phyloP scores from a whole-genome alignment of 92 coral and sea anemone species.

The Blastomussa wellsi region DNA sequence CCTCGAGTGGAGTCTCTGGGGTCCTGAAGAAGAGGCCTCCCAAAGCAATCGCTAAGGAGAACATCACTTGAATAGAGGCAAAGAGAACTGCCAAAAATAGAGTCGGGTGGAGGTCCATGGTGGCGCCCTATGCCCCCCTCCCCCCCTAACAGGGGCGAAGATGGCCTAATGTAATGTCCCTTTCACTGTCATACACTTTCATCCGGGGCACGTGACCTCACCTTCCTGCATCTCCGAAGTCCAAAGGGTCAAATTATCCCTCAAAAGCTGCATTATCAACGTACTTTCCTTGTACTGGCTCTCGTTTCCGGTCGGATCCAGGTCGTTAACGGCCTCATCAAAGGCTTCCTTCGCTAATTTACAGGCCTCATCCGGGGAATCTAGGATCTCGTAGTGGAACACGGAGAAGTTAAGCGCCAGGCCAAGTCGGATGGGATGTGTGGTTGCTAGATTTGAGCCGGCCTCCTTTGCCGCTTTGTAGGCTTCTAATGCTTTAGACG shows the following conservation, averaged over 20 bases:
- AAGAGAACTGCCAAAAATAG: too few species aligned
- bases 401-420: slow-evolving; percentile 89
- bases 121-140: too few species aligned
- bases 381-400: slow-evolving; percentile 86
- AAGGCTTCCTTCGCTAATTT: slow-evolving; percentile 78
- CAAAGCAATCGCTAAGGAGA: too few species aligned
- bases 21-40: too few species aligned
- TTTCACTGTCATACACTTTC: too few species aligned
- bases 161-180: too few species aligned
- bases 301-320: slow-evolving; percentile 50
- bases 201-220: too few species aligned
- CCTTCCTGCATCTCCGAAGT: slow-evolving; percentile 73
- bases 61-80: too few species aligned
- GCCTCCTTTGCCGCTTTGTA: slow-evolving; percentile 36
- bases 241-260: slow-evolving; percentile 85
- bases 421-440: slow-evolving; percentile 86
- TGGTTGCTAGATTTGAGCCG: slow-evolving; percentile 15
- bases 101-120: too few species aligned
- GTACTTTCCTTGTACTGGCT: slow-evolving; percentile 83
- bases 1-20: too few species aligned
- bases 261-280: slow-evolving; percentile 78
- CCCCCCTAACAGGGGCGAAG: too few species aligned
- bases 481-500: slow-evolving; percentile 72
- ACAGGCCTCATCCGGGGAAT: slow-evolving; percentile 69
- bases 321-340: slow-evolving; percentile 64